Evolutionary conservation across 2,888 invertebrate species (phyloP), one percentile per base, ranked within the genome.

Genomic region (Julus scandinavius): DNA sequence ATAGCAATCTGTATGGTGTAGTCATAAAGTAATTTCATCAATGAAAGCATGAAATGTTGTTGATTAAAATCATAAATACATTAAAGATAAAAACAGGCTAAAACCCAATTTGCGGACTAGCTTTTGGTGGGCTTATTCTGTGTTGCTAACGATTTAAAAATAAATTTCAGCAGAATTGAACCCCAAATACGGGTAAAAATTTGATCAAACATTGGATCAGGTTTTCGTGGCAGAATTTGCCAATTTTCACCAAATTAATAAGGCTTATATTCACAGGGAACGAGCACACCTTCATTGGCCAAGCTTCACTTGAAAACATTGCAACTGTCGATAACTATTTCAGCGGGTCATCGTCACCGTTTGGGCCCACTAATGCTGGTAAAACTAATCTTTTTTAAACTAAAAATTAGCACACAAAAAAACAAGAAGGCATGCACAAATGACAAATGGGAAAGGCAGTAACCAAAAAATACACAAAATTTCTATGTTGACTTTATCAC

Each of bases 401-500:
- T 49, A 85, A 85, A 29, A n/a, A 85, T 49, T 85, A 85, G 85
- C 49, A n/a, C 5, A 50, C 29, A 85, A 85, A 85, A n/a, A 85
- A 72, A 85, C 1, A 50, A 49, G 45, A n/a, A 85, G 49, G 85
- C 50, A 85, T 85, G 85, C 50, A 49, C 50, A 80, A 80, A 80
- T 38, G 80, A 80, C 80, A 80, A 80, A 80, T 38, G 80, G 80
- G 80, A 49, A 85, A 85, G 50, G 50, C 50, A 85, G 50, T 85
- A 85, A 85, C 85, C 45, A 85, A 50, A 85, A 85, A 85, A 45
- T 49, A 85, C 45, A 85, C 50, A 85, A 49, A 49, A 85, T 40
- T 58, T 80, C 80, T 80, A 85, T 50, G 85, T 50, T 85, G 85
- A 85, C 85, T 45, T 85, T 85, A 85, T 85, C 85, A 85, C 85